Conservation (phyloP, 2,797 vertebrate species). For the Florisuga fusca region DNA sequence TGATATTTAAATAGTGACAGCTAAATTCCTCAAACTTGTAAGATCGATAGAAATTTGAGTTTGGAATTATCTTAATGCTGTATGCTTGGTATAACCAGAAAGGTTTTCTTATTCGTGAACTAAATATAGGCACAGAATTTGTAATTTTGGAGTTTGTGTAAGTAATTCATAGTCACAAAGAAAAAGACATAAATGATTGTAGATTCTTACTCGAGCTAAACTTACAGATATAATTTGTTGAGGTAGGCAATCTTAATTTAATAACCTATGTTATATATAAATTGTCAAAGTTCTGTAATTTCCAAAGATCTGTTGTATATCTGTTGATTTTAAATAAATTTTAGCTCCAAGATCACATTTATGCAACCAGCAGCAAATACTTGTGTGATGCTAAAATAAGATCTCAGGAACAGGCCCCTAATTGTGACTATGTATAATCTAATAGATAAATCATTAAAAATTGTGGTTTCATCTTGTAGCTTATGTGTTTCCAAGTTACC, state of each 20-base stretch:
- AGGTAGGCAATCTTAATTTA: not conserved
- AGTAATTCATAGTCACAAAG: not conserved
- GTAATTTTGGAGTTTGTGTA: not conserved
- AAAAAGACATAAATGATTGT: not conserved
- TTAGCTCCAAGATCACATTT: not conserved
- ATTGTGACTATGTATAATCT: not conserved
- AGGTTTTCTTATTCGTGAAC: not conserved
- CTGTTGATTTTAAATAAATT: not conserved
- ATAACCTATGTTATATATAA: not conserved
- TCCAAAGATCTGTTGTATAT: not conserved
- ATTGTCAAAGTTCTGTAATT: not conserved
- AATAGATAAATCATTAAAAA: not conserved
- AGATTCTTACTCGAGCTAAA: not conserved
- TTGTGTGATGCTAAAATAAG: not conserved
- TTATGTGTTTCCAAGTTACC: not conserved
- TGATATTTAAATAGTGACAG: constrained; percentile 13
- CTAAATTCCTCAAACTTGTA: constrained; percentile 10
- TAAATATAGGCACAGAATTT: not conserved
- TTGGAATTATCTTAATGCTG: not conserved
- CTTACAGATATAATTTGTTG: not conserved
- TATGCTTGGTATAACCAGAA: not conserved
- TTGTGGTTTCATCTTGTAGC: not conserved
- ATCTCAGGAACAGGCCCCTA: not conserved
- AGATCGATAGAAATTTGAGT: not conserved
- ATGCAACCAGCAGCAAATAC: not conserved